Base-by-base conservation (phyloP, 2,113 vertebrate species). In the Plecturocebus donacophilus region DNA sequence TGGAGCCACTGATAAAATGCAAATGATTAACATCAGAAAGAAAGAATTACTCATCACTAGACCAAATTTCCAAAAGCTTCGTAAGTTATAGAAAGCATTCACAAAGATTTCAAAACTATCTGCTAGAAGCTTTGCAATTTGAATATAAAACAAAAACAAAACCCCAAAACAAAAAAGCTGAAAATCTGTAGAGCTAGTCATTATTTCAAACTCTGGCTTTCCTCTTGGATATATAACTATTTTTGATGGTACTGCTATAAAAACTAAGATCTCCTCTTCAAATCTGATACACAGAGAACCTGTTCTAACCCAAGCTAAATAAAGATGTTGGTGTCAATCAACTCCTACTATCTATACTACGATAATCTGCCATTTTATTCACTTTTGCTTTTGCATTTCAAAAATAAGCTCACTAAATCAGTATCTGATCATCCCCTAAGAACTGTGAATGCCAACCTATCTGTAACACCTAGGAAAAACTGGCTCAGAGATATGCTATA, bases 11-110 rank as follows among this genome's bases (percentile, higher is more conserved):
- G 90, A 92, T 82, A 96, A 88, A 90, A 54, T 13, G 25, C 49
- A 87, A 52, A 10, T 92, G 95, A 89, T 88, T 84, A 95, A 94
- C 58, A 89, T 49, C 32, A 85, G 56, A 70, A 68, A 85, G 40
- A 47, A 71, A 86, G 76, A 97, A 84, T 0, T 49, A 21, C 56
- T 92, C 92, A 90, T 85, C 96, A 45, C 35, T 8, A 82, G n/a
- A 79, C 40, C 66, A 71, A 16, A 92, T 61, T 92, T 90, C 54
- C 66, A 56, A 52, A 84, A 82, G 56, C 87, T 79, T 20, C 8
- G 0, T 8, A 91, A 87, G 61, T 54, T 80, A 81, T 0, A 80
- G 73, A 91, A 88, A 94, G 68, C 32, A 68, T 91, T 19, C n/a
- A 49, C 45, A 87, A 93, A 89, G 73, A 27, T 66, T 73, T 93